Percentiles rank a stretch among this genome's conserved stretches.
These are phyloP conservation scores for Cantharis lateralis DNA, from an alignment of 2,888 invertebrate species.

Conservation along the genomic window DNA sequence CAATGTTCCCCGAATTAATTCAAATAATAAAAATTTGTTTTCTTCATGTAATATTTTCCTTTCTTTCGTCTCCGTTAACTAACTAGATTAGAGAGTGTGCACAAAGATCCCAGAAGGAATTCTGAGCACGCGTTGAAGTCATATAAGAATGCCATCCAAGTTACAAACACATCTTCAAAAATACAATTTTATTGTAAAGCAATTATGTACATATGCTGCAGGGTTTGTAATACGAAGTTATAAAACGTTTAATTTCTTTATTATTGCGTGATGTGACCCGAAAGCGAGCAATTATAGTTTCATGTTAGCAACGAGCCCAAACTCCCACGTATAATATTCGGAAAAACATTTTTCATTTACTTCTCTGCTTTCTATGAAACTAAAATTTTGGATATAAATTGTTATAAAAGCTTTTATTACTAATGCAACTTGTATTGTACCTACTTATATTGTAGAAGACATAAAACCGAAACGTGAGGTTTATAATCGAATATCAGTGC, in stretches of 20 bases:
- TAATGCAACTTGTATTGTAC: not conserved
- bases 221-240: slow-evolving; percentile 23
- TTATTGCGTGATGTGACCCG: slow-evolving; percentile 17
- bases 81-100: not conserved
- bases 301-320: slow-evolving; percentile 7
- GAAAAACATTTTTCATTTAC: slow-evolving; percentile 5
- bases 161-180: slow-evolving; percentile 26
- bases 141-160: slow-evolving; percentile 10
- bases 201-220: slow-evolving; percentile 24
- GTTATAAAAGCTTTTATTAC: not conserved
- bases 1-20: not conserved
- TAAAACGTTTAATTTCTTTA: slow-evolving; percentile 14
- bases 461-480: not conserved
- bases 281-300: slow-evolving; percentile 9
- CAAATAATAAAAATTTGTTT: not conserved
- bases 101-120: slow-evolving; percentile 1
- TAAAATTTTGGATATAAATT: not conserved
- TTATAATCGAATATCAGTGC: not conserved
- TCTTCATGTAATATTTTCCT: not conserved
- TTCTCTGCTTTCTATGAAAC: not conserved
- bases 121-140: slow-evolving; percentile 17
- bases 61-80: not conserved
- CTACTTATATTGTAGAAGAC: not conserved
- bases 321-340: not conserved
- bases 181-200: slow-evolving; percentile 29